phyloP scores from a whole-genome alignment of 2,888 invertebrate species.

The Eristalis pertinax region DNA sequence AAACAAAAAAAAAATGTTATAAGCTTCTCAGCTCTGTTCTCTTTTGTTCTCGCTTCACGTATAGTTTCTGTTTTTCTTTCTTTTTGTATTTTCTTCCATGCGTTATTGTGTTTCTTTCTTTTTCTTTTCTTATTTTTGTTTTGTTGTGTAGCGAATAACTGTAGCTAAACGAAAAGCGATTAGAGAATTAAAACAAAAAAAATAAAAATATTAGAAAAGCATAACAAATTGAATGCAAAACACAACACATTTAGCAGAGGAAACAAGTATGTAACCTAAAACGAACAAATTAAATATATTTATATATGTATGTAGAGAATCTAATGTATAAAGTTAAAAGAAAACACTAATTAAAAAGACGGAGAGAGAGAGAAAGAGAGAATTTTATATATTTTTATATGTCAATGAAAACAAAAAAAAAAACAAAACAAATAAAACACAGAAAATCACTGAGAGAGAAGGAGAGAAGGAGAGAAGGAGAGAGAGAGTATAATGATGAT shows the following conservation, averaged over 20 bases:
- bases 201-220: conserved; percentile 52
- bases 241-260: conserved; percentile 7
- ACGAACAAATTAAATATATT: conserved; percentile 62
- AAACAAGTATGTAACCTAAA: conserved; percentile 30
- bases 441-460: conserved; percentile 23
- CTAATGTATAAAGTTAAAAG: conserved; percentile 60
- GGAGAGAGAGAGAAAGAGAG: conserved; percentile 57
- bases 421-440: conserved; percentile 18
- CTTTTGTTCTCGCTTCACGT: not conserved
- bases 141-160: conserved; percentile 24
- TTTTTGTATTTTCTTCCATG: not conserved
- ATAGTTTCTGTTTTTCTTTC: conserved; percentile 21
- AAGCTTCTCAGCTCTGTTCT: conserved; percentile 25
- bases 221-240: conserved; percentile 48
- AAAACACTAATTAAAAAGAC: conserved; percentile 24
- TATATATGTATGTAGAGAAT: conserved; percentile 55
- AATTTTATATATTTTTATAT: conserved; percentile 72
- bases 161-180: conserved; percentile 22
- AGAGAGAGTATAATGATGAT: conserved; percentile 13
- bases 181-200: conserved; percentile 41
- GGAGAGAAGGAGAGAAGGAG: too few relatives aligned
- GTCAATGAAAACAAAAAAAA: conserved; percentile 38
- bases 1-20: conserved; percentile 45
- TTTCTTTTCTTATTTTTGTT: conserved; percentile 28
- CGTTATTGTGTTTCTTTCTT: not conserved